Conservation (phyloP, 2,113 vertebrate species). For the Gymnogyps californianus region DNA sequence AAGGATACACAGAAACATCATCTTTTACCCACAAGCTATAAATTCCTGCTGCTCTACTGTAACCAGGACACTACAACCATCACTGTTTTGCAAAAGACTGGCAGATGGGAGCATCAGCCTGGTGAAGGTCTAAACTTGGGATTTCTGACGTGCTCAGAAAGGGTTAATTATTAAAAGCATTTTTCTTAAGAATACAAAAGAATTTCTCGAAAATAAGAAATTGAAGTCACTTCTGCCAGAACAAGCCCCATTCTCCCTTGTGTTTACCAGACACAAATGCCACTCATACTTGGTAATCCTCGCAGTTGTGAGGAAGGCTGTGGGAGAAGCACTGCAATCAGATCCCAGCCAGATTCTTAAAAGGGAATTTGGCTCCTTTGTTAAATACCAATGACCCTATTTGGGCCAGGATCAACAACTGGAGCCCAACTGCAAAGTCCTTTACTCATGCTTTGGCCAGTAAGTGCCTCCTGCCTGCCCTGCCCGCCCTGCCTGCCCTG, state of each 20-base stretch:
- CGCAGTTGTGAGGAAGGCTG: constrained; percentile 45
- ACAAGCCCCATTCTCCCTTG: constrained; percentile 37
- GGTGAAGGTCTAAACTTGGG: neutral
- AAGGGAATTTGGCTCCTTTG: constrained; percentile 48
- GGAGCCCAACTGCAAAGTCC: constrained; percentile 1
- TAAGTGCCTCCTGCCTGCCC: neutral
- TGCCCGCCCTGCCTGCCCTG: neutral
- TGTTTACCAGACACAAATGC: constrained; percentile 60
- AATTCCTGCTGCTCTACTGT: neutral
- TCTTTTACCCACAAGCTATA: neutral
- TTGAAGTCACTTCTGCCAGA: constrained; percentile 1
- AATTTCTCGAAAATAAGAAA: neutral
- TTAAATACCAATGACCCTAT: constrained; percentile 56
- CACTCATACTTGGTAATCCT: constrained; percentile 62
- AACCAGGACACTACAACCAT: neutral
- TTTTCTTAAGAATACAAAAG: neutral
- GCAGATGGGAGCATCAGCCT: neutral
- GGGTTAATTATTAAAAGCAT: neutral
- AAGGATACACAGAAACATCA: neutral
- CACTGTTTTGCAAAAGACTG: neutral
- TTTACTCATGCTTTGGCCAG: neutral
- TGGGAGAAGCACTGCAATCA: constrained; percentile 48
- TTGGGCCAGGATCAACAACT: constrained; percentile 53
- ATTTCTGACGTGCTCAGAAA: neutral
- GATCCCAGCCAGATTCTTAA: constrained; percentile 39